phyloP scores from a whole-genome alignment of 2,888 invertebrate genomes.

The Byasa hedistus region DNA sequence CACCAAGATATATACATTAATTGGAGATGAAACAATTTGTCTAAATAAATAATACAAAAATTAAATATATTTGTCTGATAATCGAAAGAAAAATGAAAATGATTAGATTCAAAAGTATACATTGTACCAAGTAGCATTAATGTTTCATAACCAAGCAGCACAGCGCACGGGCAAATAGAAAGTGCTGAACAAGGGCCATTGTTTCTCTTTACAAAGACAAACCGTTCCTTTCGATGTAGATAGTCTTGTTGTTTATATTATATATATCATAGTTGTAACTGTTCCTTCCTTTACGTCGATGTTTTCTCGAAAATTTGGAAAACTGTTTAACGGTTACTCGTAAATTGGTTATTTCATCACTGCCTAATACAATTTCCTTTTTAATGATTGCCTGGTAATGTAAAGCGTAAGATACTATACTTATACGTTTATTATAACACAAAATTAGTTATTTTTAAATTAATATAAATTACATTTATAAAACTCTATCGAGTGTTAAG shows the following conservation, averaged over 20 bases:
- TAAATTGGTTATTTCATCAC: no score
- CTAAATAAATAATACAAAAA: no score
- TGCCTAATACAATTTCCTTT: no score
- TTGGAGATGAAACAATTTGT: not conserved
- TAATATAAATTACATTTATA: no score
- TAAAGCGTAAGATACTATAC: no score
- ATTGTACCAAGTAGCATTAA: constrained; percentile 4
- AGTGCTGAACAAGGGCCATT: constrained; percentile 30
- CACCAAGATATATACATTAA: not conserved
- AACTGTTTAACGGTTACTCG: no score
- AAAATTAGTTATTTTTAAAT: no score
- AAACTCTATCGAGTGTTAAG: no score
- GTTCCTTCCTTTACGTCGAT: not conserved
- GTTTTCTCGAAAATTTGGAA: not conserved
- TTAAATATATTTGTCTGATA: not conserved
- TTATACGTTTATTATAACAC: no score
- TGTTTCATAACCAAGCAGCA: constrained; percentile 24
- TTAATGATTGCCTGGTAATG: no score
- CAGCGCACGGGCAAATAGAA: constrained; percentile 24
- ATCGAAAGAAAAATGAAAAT: not conserved
- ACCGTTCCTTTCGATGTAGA: constrained; percentile 26
- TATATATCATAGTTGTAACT: constrained; percentile 14
- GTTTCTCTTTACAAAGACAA: constrained; percentile 28
- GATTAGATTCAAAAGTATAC: not conserved
- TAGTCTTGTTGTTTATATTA: constrained; percentile 22